A percentile compares a stretch with the other conserved stretches of the same genome.
phyloP scores from a whole-genome alignment of 2,888 invertebrate species.

The Steinernema hermaphroditum region DNA sequence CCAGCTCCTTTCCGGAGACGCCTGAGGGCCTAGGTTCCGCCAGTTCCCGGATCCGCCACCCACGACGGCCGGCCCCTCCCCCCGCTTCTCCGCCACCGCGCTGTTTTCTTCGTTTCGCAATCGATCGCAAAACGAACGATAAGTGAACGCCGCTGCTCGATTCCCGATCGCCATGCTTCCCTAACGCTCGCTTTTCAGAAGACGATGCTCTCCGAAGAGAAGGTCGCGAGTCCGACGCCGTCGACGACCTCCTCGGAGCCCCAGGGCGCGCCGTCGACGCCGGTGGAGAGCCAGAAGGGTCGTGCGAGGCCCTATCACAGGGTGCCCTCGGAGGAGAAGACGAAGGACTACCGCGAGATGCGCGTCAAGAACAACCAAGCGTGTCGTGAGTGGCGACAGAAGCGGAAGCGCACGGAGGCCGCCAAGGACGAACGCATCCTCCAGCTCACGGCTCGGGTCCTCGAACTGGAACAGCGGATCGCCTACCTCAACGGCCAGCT shows the following conservation, averaged over 20 bases:
- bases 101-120: constrained; percentile 27
- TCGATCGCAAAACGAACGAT: constrained; percentile 26
- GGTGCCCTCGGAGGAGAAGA: constrained; percentile 9
- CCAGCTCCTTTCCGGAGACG: too few species aligned
- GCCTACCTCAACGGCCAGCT: constrained; percentile 8
- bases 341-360: constrained; percentile 21
- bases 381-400: constrained; percentile 24
- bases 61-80: neutral
- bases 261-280: neutral
- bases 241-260: neutral
- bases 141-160: constrained; percentile 18
- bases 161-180: constrained; percentile 9
- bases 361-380: constrained; percentile 20
- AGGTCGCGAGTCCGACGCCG: neutral
- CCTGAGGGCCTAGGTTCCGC: too few species aligned
- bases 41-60: too few species aligned
- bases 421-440: constrained; percentile 3
- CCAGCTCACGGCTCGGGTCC: constrained; percentile 3
- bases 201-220: neutral
- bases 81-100: neutral
- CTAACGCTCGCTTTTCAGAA: constrained; percentile 9
- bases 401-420: neutral
- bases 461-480: constrained; percentile 16
- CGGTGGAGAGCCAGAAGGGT: neutral
- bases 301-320: constrained; percentile 3